Evolutionary conservation across 1,140 invertebrate genomes (phyloP).

Genomic region (Lepidurus packardi): DNA sequence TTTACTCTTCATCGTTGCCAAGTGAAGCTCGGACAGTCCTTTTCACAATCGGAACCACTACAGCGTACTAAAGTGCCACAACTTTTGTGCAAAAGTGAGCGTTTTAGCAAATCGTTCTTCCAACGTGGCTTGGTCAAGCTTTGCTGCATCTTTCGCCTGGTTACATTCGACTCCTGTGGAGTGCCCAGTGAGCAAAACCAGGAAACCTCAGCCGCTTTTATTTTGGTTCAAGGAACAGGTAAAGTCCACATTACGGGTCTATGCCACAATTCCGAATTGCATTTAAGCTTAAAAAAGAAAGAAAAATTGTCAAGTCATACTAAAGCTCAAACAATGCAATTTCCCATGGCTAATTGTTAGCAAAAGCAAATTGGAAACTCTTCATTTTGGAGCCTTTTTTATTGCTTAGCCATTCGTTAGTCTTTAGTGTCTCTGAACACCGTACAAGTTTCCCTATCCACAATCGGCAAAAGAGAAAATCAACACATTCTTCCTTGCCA

Average conservation of each 20-base stretch:
- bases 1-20: not conserved
- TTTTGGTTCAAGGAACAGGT: not conserved
- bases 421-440: too few species aligned
- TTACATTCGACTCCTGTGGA: not conserved
- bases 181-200: constrained; percentile 3
- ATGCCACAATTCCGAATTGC: not conserved
- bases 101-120: not conserved
- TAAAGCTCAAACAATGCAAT: too few species aligned
- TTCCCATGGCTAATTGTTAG: too few species aligned
- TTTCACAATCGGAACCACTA: not conserved
- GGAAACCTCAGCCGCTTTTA: not conserved
- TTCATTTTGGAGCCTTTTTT: too few species aligned
- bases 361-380: too few species aligned
- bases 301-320: too few species aligned
- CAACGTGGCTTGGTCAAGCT: constrained; percentile 18
- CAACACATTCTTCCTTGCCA: too few species aligned
- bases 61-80: not conserved
- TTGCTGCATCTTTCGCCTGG: not conserved
- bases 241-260: constrained; percentile 15
- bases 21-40: not conserved
- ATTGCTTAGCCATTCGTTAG: too few species aligned
- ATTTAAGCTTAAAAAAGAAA: not conserved
- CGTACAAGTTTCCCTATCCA: too few species aligned
- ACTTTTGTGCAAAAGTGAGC: not conserved
- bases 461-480: too few species aligned